Conservation (phyloP, 2,113 vertebrate genomes). For the Myotis lucifugus region DNA sequence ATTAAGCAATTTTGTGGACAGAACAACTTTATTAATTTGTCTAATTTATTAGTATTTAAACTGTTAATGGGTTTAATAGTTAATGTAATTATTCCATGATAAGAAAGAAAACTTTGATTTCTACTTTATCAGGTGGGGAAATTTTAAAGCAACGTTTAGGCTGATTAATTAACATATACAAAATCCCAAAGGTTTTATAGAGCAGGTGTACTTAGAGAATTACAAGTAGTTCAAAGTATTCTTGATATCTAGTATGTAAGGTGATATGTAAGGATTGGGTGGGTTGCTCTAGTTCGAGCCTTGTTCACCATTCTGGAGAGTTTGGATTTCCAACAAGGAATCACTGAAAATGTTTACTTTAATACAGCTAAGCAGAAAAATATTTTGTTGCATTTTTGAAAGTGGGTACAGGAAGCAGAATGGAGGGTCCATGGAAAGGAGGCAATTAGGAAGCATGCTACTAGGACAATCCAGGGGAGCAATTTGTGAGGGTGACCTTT, state of each 20-base stretch:
- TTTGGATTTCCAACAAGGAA: slow-evolving; percentile 28
- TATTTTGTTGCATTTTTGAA: not conserved
- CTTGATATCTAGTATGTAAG: not conserved
- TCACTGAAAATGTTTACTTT: not conserved
- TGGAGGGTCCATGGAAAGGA: not conserved
- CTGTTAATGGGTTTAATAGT: not conserved
- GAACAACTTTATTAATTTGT: not conserved
- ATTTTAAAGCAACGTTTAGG: not conserved
- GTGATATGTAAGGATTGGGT: not conserved
- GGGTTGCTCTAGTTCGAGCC: not conserved
- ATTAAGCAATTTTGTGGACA: not conserved
- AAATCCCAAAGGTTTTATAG: not conserved
- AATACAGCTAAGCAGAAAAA: not conserved
- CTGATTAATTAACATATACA: not conserved
- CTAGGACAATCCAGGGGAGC: not conserved
- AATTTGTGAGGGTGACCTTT: not conserved
- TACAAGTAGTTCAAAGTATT: not conserved
- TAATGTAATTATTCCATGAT: not conserved
- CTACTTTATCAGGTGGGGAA: not conserved
- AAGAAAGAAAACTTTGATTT: slow-evolving; percentile 8
- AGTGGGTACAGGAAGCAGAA: not conserved
- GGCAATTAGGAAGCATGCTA: not conserved
- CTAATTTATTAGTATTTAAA: slow-evolving; percentile 17
- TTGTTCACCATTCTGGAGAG: not conserved
- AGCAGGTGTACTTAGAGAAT: not conserved